Base-by-base conservation (phyloP, 2,888 invertebrate genomes). In the Lasioglossum villosulum region DNA sequence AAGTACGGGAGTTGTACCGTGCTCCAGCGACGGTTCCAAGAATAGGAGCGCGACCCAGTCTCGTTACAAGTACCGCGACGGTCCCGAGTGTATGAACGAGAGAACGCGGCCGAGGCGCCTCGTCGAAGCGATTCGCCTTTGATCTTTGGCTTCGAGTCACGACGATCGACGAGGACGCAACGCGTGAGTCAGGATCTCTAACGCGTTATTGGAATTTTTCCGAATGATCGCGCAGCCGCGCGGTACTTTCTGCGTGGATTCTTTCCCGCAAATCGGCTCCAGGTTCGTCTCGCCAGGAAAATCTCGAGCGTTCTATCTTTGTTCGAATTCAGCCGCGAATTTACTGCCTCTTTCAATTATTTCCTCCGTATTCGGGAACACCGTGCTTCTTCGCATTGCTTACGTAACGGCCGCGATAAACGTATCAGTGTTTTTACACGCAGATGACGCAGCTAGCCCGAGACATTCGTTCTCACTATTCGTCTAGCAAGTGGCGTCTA, bases 161-260 rank as follows among this genome's bases (percentile, higher is more conserved):
- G 78, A 84, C 75, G 59, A 74, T 85, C 27, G 77, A 56, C 84
- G 48, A 45, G 81, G 42, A 75, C 66, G 70, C 30, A 8, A 30
- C 66, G 71, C 77, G 71, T 72, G 84, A 84, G 74, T 75, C 81
- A 86, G 77, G 77, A 78, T 75, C 78, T 78, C 80, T n/a, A 56
- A 71, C 80, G 72, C 75, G 80, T 75, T 80, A 80, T 83, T 86
- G 86, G 84, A 86, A 86, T 86, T 86, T 84, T 78, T 86, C 71
- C 84, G 80, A 77, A 48, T 71, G 68, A 80, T 80, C 80, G 80
- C n/a, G 74, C 83, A 83, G 79, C 71, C 78, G 74, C 45, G 74
- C 48, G 76, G 56, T 45, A 83, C 83, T 83, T 77, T 77, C 83
- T 71, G 83, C 80, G 80, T 39, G 80, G 71, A 74, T 75, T 75